Conservation (phyloP, 2,888 invertebrate species). For the Latrodectus elegans region DNA sequence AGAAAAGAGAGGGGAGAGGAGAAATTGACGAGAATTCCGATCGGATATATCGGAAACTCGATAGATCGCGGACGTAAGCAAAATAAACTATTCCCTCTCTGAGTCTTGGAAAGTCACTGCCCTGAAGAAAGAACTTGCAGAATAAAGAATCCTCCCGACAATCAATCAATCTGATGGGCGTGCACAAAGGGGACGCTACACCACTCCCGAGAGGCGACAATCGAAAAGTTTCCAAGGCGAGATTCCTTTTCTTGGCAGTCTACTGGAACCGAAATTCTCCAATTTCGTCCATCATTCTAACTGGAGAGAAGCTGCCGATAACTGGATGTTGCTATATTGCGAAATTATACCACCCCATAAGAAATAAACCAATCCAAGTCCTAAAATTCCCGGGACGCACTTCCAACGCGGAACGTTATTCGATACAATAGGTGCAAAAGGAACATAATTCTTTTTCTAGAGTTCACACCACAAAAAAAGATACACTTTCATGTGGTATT, state of each 20-base stretch:
- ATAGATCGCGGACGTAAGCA: not conserved
- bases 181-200: not conserved
- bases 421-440: too few species aligned
- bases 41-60: not conserved
- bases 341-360: too few species aligned
- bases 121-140: not conserved
- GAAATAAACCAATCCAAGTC: too few species aligned
- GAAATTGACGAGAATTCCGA: not conserved
- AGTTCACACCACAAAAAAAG: too few species aligned
- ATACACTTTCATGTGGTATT: too few species aligned
- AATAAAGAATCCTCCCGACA: not conserved
- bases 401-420: too few species aligned
- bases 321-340: too few species aligned
- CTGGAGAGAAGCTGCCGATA: too few species aligned
- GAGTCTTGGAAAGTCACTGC: not conserved
- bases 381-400: too few species aligned
- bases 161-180: not conserved
- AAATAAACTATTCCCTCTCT: constrained; percentile 1
- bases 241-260: not conserved
- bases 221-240: constrained; percentile 6
- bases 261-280: not conserved
- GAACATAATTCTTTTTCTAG: too few species aligned
- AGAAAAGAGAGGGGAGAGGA: not conserved
- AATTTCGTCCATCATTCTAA: not conserved
- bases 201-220: not conserved